A percentile compares a stretch with the other conserved stretches of the same genome.
Conservation (phyloP, 1,140 invertebrate species). For the Papilio machaon region DNA sequence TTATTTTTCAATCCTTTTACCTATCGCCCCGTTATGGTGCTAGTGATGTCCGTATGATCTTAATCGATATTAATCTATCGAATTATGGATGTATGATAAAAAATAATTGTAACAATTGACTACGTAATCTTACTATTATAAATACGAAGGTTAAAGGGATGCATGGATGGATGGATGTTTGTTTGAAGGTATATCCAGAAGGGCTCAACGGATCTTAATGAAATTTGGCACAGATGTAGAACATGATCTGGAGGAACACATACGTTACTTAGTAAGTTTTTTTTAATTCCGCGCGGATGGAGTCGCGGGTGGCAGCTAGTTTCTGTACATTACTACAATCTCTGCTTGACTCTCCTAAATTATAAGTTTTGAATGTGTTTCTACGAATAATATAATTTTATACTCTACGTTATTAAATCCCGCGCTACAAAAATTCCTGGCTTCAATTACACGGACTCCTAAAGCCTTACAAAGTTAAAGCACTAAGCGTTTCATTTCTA, state of each 20-base stretch:
- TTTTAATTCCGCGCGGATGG: no score
- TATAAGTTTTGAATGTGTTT: not conserved
- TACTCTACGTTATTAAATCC: not conserved
- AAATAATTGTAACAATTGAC: not conserved
- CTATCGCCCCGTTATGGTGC: not conserved
- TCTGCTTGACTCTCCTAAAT: not conserved
- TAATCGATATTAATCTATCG: not conserved
- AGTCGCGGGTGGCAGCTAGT: no score
- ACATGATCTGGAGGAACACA: no score
- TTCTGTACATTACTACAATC: no score
- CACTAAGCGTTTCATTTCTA: conserved; percentile 22
- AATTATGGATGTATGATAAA: not conserved
- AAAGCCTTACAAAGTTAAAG: conserved; percentile 24
- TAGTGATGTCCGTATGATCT: not conserved
- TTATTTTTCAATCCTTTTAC: not conserved
- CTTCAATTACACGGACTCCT: not conserved
- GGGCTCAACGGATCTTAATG: no score
- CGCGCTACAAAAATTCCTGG: not conserved
- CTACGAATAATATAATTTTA: not conserved
- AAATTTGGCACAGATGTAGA: no score
- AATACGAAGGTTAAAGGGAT: not conserved
- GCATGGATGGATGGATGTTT: no score
- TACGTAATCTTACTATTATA: not conserved
- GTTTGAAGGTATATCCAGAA: no score
- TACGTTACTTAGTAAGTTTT: no score